Evolutionary conservation across 1,140 invertebrate genomes (phyloP).

Genomic region (Heliconius melpomene): DNA sequence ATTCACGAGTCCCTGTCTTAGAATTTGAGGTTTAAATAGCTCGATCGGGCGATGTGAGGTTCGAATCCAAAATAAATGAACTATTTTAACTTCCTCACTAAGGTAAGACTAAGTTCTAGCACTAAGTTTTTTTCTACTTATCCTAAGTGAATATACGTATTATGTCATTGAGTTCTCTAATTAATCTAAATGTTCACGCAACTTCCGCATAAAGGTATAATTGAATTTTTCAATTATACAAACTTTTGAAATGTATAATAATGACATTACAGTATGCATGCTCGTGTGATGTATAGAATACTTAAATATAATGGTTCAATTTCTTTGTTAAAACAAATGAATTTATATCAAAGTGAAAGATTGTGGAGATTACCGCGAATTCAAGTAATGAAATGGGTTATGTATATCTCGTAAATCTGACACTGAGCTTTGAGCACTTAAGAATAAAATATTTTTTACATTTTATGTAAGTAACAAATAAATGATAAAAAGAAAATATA

Average conservation of each 20-base stretch:
- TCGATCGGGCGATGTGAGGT: no score
- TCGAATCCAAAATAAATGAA: no score
- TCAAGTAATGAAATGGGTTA: slow-evolving; percentile 6
- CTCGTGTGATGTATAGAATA: background rate
- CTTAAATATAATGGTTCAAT: slow-evolving; percentile 8
- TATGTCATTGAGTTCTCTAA: no score
- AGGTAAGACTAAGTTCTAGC: no score
- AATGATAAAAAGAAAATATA: background rate
- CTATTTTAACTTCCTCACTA: no score
- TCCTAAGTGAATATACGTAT: no score
- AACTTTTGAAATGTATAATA: background rate
- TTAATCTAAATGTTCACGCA: background rate
- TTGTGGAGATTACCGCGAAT: background rate
- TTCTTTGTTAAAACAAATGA: background rate
- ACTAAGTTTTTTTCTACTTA: background rate
- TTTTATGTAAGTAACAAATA: background rate
- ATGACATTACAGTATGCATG: background rate
- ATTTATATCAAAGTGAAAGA: background rate
- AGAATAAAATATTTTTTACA: background rate
- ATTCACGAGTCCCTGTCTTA: no score
- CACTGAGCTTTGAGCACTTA: slow-evolving; percentile 2
- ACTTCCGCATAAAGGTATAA: background rate
- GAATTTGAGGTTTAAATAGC: no score
- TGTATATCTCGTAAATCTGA: slow-evolving; percentile 11
- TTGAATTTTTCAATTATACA: background rate